A percentile compares a stretch with the other conserved stretches of the same genome.
Conservation (phyloP, 2,113 vertebrate species). For the Austrofundulus limnaeus region DNA sequence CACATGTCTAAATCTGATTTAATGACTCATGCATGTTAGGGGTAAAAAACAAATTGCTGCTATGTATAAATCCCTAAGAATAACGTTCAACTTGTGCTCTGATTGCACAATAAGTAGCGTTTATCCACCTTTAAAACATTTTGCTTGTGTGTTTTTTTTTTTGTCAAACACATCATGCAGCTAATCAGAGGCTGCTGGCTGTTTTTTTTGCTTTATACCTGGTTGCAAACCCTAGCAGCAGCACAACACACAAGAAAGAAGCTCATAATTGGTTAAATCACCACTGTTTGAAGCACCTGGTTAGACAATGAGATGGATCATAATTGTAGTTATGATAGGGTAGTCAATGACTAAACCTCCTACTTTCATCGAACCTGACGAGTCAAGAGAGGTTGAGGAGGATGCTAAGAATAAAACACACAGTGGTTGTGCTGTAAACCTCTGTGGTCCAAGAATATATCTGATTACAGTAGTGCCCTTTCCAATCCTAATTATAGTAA, state of each 20-base stretch:
- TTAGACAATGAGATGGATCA: slow-evolving; percentile 34
- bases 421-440: slow-evolving; percentile 39
- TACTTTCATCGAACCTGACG: slow-evolving; percentile 21
- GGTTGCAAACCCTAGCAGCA: slow-evolving; percentile 32
- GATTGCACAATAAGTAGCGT: slow-evolving; percentile 1
- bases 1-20: background rate
- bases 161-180: slow-evolving; percentile 27
- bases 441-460: slow-evolving; percentile 41
- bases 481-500: slow-evolving; percentile 53
- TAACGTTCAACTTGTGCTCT: background rate
- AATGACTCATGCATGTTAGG: background rate
- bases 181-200: slow-evolving; percentile 43
- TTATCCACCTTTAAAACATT: slow-evolving; percentile 37
- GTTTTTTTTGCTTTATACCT: slow-evolving; percentile 52
- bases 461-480: slow-evolving; percentile 42
- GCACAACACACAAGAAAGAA: slow-evolving; percentile 14
- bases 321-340: slow-evolving; percentile 49
- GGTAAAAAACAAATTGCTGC: background rate
- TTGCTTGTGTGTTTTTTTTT: slow-evolving; percentile 29
- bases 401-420: slow-evolving; percentile 57
- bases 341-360: slow-evolving; percentile 26
- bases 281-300: slow-evolving; percentile 30
- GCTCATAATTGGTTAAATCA: slow-evolving; percentile 23
- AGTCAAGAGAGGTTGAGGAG: slow-evolving; percentile 22
- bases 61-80: background rate